A percentile compares a stretch with the other conserved stretches of the same genome.
These are phyloP conservation scores for Oligia strigilis DNA, from an alignment of 2,888 invertebrate species.

Conservation along the genomic window DNA sequence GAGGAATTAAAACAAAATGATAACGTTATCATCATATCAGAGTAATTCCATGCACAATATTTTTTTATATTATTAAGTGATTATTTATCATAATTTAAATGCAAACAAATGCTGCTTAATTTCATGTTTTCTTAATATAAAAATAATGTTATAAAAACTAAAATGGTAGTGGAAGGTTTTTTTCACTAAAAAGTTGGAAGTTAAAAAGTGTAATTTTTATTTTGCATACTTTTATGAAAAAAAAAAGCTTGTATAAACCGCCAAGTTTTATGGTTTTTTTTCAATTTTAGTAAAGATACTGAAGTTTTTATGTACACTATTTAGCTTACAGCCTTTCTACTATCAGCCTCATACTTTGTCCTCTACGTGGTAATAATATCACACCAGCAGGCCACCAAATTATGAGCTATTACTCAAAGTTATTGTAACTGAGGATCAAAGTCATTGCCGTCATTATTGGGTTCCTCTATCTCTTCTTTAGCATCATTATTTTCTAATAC, in stretches of 20 bases:
- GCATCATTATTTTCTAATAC: constrained; percentile 87
- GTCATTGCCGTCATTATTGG: constrained; percentile 84
- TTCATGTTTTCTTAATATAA: background rate
- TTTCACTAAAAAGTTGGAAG: background rate
- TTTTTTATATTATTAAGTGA: background rate
- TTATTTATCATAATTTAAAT: background rate
- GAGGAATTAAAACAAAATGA: constrained; percentile 21
- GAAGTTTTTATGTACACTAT: constrained; percentile 42
- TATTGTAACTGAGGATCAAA: constrained; percentile 82
- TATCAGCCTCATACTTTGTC: constrained; percentile 59
- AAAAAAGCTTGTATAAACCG: background rate
- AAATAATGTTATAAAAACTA: background rate
- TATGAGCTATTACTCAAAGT: constrained; percentile 39
- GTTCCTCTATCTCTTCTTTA: constrained; percentile 88
- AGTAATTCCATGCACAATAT: background rate
- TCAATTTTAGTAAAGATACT: background rate
- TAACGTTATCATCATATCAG: constrained; percentile 10
- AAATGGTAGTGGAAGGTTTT: background rate
- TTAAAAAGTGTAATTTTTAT: too few species aligned
- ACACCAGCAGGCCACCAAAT: constrained; percentile 61
- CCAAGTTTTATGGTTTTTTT: background rate
- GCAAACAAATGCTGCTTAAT: background rate
- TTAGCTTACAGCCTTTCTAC: constrained; percentile 59
- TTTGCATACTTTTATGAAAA: background rate
- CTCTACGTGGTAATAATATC: constrained; percentile 61